phyloP scores from a whole-genome alignment of 2,797 vertebrate genomes.

The Geotrypetes seraphini region DNA sequence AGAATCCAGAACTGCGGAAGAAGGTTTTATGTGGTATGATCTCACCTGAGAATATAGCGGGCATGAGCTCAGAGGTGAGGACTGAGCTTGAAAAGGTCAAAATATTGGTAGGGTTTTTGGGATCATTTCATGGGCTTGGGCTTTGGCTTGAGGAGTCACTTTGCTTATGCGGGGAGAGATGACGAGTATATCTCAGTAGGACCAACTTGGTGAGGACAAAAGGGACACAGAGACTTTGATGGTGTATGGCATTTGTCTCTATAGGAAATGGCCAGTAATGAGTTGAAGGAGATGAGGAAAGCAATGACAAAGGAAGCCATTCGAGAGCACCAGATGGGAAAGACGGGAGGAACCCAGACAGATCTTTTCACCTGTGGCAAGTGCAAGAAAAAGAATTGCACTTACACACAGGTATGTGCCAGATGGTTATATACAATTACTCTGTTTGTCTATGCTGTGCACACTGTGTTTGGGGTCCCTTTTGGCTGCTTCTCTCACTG shows the following conservation, averaged over 20 bases:
- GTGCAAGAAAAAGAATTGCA: conserved; percentile 86
- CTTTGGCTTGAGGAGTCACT: too few relatives aligned
- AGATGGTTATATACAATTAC: background rate
- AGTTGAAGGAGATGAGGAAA: conserved; percentile 90
- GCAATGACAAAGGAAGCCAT: conserved; percentile 93
- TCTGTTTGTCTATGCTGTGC: rapidly evolving
- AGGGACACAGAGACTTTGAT: too few relatives aligned
- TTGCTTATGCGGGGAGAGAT: too few relatives aligned
- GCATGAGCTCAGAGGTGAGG: conserved; percentile 84
- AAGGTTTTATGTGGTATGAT: conserved; percentile 82
- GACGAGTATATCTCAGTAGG: too few relatives aligned
- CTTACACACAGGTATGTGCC: conserved; percentile 79
- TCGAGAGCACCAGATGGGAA: conserved; percentile 89
- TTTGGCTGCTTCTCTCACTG: too few relatives aligned
- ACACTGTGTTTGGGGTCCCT: rapidly evolving
- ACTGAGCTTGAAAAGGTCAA: too few relatives aligned
- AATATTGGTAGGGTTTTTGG: too few relatives aligned
- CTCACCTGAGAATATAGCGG: conserved; percentile 69
- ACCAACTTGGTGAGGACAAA: too few relatives aligned
- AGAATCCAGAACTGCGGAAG: conserved; percentile 82
- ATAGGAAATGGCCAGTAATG: conserved; percentile 93
- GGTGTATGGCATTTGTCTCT: background rate
- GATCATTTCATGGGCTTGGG: too few relatives aligned
- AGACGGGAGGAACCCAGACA: conserved; percentile 80
- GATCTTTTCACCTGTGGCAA: conserved; percentile 88